Base-by-base conservation (phyloP, 2,888 invertebrate species). In the Busseola fusca region DNA sequence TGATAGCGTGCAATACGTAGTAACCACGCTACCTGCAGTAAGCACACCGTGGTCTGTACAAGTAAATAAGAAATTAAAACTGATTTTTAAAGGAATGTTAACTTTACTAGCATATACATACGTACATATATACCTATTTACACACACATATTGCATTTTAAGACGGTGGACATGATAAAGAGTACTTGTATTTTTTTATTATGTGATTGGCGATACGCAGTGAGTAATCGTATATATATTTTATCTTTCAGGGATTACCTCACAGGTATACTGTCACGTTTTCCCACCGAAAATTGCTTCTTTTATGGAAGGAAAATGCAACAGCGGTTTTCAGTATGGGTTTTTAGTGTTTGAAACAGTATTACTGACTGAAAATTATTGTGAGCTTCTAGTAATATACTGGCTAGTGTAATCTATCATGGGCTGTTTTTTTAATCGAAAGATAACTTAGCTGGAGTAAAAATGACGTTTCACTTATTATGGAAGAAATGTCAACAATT, bases 1-100 rank as follows among this genome's bases (percentile, higher is more conserved):
- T 27, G 40, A 66, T 73, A 54, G 67, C 76, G 60, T 72, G 74
- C 42, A n/a, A 65, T 54, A 12, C 6, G n/a, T 10, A 34, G 65
- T 48, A 21, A 48, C 48, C 48, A 48, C 48, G 48, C 21, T 48
- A 48, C 48, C 62, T 69, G 67, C n/a, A 57, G 57, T 60, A 50
- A 69, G 50, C 75, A 76, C 71, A 71, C 62, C 7, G 63, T 56
- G 34, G 58, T 57, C 37, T 25, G 21, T 48, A n/a, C 25, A 25
- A 81, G 45, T 40, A 45, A 52, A 67, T 78, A 63, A 5, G 21
- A 67, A 54, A 16, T 30, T 34, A 42, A 21, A 50, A 34, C n/a
- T n/a, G 34, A 16, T 42, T 52, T 54, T 27, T 7, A 54, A 54
- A 16, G 52, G 27, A 76, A 16, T 57, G 7, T 34, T 3, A 30